Base-by-base conservation (phyloP, 2,888 invertebrate species). In the Hymenopus coronatus region DNA sequence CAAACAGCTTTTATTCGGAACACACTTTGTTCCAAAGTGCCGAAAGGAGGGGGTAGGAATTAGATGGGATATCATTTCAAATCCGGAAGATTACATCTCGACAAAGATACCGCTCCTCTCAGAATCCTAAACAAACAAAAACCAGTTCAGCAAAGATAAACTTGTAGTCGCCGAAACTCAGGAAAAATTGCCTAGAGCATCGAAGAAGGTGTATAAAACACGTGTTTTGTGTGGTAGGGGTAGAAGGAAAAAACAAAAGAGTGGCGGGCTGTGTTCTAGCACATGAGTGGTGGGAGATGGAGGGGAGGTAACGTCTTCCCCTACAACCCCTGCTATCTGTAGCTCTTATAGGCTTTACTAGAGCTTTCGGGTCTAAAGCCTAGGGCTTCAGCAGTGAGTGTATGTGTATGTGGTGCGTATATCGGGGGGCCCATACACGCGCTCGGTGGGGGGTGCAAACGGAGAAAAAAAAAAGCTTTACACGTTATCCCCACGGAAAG, bases 251-350 rank as follows among this genome's bases (percentile, higher is more conserved):
- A 70, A 70, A 70, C 54, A 70, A 70, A 70, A 70, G 54, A 70
- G 54, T 25, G 54, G 54, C 54, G 54, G 54, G 54, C 54, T 25
- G 54, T 70, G 54, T 70, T 70, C 54, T 70, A 70, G 82, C 87
- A 87, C 82, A 82, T 30, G 87, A 82, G 54, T 92, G 91, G 92
- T 92, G 92, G 92, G 91, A 40, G 91, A 90, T 90, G 91, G 91
- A 89, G 89, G 90, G 91, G 89, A 85, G 89, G 90, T 90, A 90
- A 89, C 90, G 90, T 91, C 54, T 88, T 40, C 54, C 83, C 88
- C 84, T 70, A 70, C 88, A 82, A 83, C 82, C 81, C 83, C 88
- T 88, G 54, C 15, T 70, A 82, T 81, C 87, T 88, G 40, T 70
- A 86, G 83, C 88, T 88, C 88, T 88, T 88, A 84, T 88, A 84